phyloP scores from a whole-genome alignment of 2,113 vertebrate species.

The Charadrius vociferus region DNA sequence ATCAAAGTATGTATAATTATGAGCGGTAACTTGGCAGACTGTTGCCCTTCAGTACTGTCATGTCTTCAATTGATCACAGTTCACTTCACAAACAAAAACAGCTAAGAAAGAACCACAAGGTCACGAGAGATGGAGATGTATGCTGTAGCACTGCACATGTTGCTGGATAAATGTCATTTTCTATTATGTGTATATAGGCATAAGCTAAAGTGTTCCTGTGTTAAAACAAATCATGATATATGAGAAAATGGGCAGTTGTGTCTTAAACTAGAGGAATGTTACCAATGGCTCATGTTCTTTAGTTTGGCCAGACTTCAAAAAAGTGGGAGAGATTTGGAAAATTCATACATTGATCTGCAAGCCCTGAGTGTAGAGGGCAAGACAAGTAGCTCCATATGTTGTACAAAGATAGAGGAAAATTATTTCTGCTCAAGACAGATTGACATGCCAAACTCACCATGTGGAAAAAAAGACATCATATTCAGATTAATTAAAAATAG shows the following conservation, averaged over 20 bases:
- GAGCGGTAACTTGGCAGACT: not conserved
- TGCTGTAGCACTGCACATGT: not conserved
- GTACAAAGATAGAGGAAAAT: not conserved
- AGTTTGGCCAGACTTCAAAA: not conserved
- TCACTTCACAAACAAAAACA: not conserved
- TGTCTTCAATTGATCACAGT: not conserved
- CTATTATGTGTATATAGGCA: not conserved
- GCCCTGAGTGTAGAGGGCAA: not conserved
- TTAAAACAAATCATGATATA: not conserved
- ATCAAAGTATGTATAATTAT: not conserved
- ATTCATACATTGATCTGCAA: not conserved
- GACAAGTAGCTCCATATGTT: not conserved
- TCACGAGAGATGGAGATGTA: fast-evolving
- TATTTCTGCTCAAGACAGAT: not conserved
- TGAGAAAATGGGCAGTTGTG: not conserved
- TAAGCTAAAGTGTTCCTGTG: not conserved
- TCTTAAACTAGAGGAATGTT: not conserved
- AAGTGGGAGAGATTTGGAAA: not conserved
- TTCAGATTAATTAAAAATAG: not conserved
- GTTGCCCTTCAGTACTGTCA: not conserved
- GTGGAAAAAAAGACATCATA: not conserved
- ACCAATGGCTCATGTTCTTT: not conserved
- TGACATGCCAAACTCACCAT: not conserved
- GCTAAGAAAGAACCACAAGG: not conserved
- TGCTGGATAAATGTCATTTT: not conserved